Evolutionary conservation across 2,888 invertebrate genomes (phyloP), one percentile per base, ranked within the genome.

Genomic region (Caenorhabditis sinica): DNA sequence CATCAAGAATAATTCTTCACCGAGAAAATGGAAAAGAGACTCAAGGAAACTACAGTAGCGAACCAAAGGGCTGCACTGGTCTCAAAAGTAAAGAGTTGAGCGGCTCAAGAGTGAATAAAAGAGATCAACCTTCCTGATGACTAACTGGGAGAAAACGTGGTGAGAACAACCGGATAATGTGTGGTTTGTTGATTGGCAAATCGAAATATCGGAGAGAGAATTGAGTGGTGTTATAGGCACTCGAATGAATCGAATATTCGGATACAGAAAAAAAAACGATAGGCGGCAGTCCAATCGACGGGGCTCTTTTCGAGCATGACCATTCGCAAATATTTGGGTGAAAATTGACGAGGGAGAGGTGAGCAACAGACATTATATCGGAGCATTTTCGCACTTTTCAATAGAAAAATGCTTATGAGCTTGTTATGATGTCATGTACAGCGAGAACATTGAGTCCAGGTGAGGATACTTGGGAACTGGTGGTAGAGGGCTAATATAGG

Each of bases 291-390:
- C 20, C 25, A 1, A 49, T 8, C 53, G 51, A 43, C 51, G 36
- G 13, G 66, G 49, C 69, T 69, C 69, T 69, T 56, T 69, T 69
- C 68, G 76, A 66, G 76, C 76, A 76, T 76, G 76, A 76, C 68
- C 76, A 68, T 69, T 33, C 61, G 71, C 69, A 71, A 79, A 79
- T 79, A 79, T 79, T 79, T 79, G 79, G 8, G 49, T 43, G 53
- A 40, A 28, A 65, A 65, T 33, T 65, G 74, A 73, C 20, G 60
- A 72, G 43, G 51, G 53, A 69, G 60, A 28, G 72, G 72, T 49
- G 72, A 58, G 56, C 56, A 69, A n/a, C 49, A 40, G 69, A 71
- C 45, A 73, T 49, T 43, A 25, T 49, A 36, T 51, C n/a, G 17
- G 40, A 53, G 61, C 65, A 53, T 61, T 53, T 74, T 65, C 40